Conservation (phyloP, 2,888 invertebrate genomes). For the Rhorus exstirpatorius region DNA sequence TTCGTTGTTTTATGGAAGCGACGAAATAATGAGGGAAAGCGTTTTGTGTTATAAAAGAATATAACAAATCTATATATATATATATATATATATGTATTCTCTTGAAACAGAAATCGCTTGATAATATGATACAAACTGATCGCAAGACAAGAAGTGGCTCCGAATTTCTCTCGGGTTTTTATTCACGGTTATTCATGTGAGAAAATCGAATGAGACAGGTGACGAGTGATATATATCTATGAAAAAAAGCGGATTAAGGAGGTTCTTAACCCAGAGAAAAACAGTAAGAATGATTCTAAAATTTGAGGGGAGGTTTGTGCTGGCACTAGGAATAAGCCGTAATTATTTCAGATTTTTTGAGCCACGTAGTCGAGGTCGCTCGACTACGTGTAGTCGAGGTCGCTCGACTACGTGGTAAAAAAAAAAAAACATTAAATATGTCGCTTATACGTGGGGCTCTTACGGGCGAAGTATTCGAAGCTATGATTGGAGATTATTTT, state of each 20-base stretch:
- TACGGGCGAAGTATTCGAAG: no score
- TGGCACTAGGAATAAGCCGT: no score
- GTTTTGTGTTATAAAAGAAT: conserved; percentile 1
- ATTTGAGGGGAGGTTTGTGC: no score
- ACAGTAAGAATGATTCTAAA: no score
- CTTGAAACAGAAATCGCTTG: conserved; percentile 1
- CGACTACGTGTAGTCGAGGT: no score
- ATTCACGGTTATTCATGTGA: conserved; percentile 9
- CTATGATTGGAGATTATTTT: no score
- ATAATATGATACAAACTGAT: not conserved
- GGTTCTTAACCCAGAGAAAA: no score
- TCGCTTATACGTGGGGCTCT: no score
- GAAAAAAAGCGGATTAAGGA: not conserved
- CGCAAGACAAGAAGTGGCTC: conserved; percentile 4
- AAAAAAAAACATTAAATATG: no score
- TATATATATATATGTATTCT: not conserved
- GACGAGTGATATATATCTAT: conserved; percentile 27
- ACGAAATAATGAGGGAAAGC: conserved; percentile 64
- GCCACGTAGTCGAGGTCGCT: no score
- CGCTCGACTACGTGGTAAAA: no score
- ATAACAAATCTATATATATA: not conserved
- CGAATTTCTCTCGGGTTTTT: conserved; percentile 18
- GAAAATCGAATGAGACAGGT: conserved; percentile 18
- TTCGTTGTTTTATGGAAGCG: conserved; percentile 9
- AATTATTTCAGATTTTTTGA: no score